Conservation (phyloP, 2,797 vertebrate genomes). For the Semotilus atromaculatus region DNA sequence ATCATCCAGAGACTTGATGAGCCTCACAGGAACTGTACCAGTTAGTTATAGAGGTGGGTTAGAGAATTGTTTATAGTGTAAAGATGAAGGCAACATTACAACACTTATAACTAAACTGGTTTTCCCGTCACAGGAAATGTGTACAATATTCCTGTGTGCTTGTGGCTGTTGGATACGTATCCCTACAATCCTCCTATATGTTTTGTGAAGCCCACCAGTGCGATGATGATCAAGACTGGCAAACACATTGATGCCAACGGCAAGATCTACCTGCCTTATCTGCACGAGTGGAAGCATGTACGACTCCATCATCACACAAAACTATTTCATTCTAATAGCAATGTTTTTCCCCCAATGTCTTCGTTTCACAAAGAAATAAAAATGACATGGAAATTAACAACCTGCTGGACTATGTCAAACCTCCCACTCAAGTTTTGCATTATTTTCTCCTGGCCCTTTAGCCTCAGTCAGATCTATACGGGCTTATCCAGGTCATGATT, state of each 20-base stretch:
- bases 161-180: constrained; percentile 97
- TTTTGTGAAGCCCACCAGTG: constrained; percentile 98
- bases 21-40: constrained; percentile 95
- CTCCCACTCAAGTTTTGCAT: background rate
- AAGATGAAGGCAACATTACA: background rate
- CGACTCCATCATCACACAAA: constrained; percentile 65
- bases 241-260: constrained; percentile 98
- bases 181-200: constrained; percentile 98
- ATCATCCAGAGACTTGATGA: constrained; percentile 92
- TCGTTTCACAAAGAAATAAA: background rate
- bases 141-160: constrained; percentile 97
- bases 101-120: background rate
- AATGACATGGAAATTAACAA: background rate
- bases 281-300: constrained; percentile 99
- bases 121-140: constrained; percentile 82
- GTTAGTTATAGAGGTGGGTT: constrained; percentile 92
- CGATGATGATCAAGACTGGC: constrained; percentile 99
- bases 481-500: constrained; percentile 99
- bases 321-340: background rate
- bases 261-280: constrained; percentile 97
- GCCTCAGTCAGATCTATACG: constrained; percentile 95
- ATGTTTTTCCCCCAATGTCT: background rate
- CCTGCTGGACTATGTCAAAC: background rate
- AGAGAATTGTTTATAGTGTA: background rate
- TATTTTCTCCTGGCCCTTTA: constrained; percentile 58